A percentile compares a stretch with the other conserved stretches of the same genome.
Evolutionary conservation across 2,113 vertebrate genomes (phyloP).

Genomic region (Eptesicus fuscus): DNA sequence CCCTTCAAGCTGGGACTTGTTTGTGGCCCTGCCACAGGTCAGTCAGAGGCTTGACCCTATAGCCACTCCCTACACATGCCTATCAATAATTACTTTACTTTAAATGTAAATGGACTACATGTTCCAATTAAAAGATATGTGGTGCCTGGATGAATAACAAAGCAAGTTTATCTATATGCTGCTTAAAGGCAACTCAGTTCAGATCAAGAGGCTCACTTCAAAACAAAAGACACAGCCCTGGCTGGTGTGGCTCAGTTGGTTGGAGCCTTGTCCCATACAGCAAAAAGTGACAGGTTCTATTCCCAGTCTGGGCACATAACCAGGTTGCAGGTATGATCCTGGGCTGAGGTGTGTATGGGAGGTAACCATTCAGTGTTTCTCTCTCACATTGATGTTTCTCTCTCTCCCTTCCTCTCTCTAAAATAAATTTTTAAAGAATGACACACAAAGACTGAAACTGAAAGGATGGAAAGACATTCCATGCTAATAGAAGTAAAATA

Average conservation of each 20-base stretch:
- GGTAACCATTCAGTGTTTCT: neutral
- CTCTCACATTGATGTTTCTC: neutral
- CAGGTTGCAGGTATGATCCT: neutral
- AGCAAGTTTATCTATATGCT: neutral
- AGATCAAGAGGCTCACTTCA: neutral
- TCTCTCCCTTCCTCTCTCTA: neutral
- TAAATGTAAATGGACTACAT: neutral
- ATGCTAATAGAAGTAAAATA: neutral
- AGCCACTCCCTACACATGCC: neutral
- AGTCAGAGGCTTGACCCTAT: too few relatives aligned
- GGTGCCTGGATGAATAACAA: neutral
- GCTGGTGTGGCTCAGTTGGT: neutral
- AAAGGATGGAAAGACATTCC: neutral
- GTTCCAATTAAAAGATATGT: neutral
- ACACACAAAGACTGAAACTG: neutral
- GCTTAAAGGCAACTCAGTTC: neutral
- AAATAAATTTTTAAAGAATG: neutral
- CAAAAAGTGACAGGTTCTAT: neutral
- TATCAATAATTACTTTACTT: neutral
- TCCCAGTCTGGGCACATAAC: neutral
- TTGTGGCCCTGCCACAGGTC: too few relatives aligned
- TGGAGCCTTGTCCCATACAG: neutral
- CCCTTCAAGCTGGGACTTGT: too few relatives aligned
- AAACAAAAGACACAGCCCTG: neutral
- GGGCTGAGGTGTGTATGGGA: neutral